Evolutionary conservation across 2,797 vertebrate species (phyloP), one percentile per base, ranked within the genome.

Genomic region (Peromyscus eremicus): DNA sequence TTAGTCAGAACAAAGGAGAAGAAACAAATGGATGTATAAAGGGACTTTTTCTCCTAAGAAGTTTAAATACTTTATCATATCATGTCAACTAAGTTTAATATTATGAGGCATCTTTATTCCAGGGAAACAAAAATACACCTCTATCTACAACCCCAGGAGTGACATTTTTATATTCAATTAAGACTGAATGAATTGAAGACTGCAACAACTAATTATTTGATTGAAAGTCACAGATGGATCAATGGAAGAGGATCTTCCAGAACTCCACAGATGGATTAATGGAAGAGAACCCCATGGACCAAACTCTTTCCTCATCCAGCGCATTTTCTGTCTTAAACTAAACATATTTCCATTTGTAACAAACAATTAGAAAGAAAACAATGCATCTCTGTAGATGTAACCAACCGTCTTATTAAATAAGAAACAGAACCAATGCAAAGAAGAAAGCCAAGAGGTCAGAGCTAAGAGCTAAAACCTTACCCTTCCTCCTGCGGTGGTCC

Each of bases 41-140:
- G n/a, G 75, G 37, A 83, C 5, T 89, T 81, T 96, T 95, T 97
- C 93, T 87, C 88, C 81, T 92, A 83, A 91, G n/a, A 87, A 93
- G 19, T 70, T 71, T 87, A 93, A 92, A 89, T 84, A 52, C n/a
- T 80, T 94, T 70, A 94, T 86, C 88, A 95, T 92, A 93, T 91
- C 34, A 37, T 92, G 92, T 64, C 57, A 86, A 85, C 84, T 96
- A 76, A 94, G 91, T 93, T 95, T 92, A 86, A 76, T 37, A 94
- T 96, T 93, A 83, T 86, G 82, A 80, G 19, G 1, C n/a, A 92
- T 60, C 25, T 90, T 96, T 95, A 84, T 60, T 77, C 19, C 76
- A 64, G 32, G 23, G 4, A 89, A 94, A 83, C 92, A 94, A 92
- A 94, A 94, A 52, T 29, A 71, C 71, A 43, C 80, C 55, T 79